Conservation (phyloP, 2,113 vertebrate genomes). For the Semnopithecus entellus region DNA sequence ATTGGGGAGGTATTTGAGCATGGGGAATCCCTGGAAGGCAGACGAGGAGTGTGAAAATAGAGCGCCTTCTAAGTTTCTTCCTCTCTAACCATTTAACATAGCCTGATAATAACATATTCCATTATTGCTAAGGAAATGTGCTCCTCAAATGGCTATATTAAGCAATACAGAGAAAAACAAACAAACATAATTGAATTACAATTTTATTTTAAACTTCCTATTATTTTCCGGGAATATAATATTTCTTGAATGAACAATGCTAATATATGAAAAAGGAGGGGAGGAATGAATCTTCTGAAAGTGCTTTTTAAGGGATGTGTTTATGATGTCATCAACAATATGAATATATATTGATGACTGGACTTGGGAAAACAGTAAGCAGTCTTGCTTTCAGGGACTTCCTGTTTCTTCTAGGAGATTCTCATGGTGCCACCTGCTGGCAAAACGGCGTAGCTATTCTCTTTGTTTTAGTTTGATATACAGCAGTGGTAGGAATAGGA, state of each 20-base stretch:
- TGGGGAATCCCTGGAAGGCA: neutral
- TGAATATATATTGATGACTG: neutral
- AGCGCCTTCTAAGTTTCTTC: neutral
- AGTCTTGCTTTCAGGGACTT: neutral
- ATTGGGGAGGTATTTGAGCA: slow-evolving; percentile 74
- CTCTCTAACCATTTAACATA: neutral
- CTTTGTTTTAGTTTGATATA: neutral
- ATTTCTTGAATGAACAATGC: neutral
- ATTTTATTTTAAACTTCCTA: neutral
- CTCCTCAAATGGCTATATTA: neutral
- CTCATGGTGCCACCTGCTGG: slow-evolving; percentile 20
- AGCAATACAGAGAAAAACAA: neutral
- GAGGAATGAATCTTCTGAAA: neutral
- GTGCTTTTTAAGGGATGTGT: neutral
- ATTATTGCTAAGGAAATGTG: neutral
- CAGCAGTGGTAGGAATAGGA: neutral
- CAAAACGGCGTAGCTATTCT: neutral
- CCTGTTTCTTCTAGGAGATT: neutral
- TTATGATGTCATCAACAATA: neutral
- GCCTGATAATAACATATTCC: neutral
- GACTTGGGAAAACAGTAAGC: neutral
- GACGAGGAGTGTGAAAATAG: no score
- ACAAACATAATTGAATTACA: neutral
- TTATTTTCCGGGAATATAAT: neutral
- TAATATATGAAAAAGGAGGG: neutral